Evolutionary conservation across 1,140 invertebrate genomes (phyloP), one percentile per base, ranked within the genome.

Genomic region (Piezodorus guildinii): DNA sequence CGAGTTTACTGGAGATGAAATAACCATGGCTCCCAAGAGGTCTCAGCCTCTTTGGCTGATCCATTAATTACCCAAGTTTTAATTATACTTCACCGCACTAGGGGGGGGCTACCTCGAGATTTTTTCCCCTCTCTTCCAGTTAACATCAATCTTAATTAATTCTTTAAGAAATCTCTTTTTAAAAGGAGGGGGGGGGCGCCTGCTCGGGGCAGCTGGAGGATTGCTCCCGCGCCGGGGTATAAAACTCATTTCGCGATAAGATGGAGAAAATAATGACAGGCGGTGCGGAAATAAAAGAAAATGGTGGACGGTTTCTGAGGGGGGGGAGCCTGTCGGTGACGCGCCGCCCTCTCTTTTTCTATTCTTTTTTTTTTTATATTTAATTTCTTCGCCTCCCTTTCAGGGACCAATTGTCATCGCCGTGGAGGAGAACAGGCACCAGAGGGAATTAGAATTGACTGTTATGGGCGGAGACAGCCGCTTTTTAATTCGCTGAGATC

Each of bases 91-190:
- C 60, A 61, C 60, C 60, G 43, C 60, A 61, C 60, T 3, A 23
- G 30, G 16, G 17, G n/a, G 17, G 39, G 63, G 51, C 54, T 52
- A 54, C 49, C 54, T 39, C 17, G 19, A 45, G 63, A 56, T 64
- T 56, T 56, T 34, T 60, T 25, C 23, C 49, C 17, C 23, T 8
- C 8, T 15, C 49, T 8, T 34, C 58, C 43, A 62, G 62, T 62
- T 62, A 62, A 62, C 62, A 62, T 62, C 62, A 62, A 62, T 62
- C 62, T 62, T 62, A 62, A 62, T 62, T 62, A 62, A 62, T 62
- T 62, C 62, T 62, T 62, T 62, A 62, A 62, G 62, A 62, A 62
- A 62, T 62, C 62, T 62, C 58, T 60, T 60, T 60, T 60, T 62
- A 62, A 62, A 62, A 43, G 19, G 25, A 30, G 16, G 19, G 60